Conservation (phyloP, 2,113 vertebrate species). For the Bufo bufo region DNA sequence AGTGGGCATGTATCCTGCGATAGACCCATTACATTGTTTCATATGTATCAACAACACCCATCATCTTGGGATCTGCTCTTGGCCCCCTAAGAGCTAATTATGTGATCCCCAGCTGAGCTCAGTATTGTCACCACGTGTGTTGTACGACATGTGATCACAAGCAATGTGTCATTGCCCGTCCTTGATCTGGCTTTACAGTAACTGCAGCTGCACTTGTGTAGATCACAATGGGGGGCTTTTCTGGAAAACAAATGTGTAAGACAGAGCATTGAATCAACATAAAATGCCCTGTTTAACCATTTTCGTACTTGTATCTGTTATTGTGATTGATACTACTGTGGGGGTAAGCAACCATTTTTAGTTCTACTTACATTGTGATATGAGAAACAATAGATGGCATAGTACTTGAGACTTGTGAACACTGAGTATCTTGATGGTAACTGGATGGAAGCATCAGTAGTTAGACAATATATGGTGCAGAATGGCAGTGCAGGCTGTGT, state of each 20-base stretch:
- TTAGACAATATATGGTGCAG: too few species aligned
- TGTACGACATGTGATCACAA: constrained; percentile 32
- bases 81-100: constrained; percentile 34
- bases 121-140: constrained; percentile 49
- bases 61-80: constrained; percentile 5
- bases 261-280: background rate
- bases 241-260: constrained; percentile 21
- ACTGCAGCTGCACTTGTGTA: constrained; percentile 26
- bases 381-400: background rate
- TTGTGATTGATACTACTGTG: background rate
- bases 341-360: too few species aligned
- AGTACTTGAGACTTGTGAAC: background rate
- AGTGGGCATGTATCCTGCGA: background rate
- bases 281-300: background rate
- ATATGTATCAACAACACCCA: background rate
- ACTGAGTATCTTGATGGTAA: too few species aligned
- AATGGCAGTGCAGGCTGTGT: too few species aligned
- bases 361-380: background rate
- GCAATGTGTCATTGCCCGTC: background rate
- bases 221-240: background rate
- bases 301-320: background rate
- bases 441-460: too few species aligned
- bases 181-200: constrained; percentile 23
- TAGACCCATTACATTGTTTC: background rate
- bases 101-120: constrained; percentile 34